Evolutionary conservation across 1,140 invertebrate genomes (phyloP), one percentile per base, ranked within the genome.

Genomic region (Holcopasites calliopsidis): DNA sequence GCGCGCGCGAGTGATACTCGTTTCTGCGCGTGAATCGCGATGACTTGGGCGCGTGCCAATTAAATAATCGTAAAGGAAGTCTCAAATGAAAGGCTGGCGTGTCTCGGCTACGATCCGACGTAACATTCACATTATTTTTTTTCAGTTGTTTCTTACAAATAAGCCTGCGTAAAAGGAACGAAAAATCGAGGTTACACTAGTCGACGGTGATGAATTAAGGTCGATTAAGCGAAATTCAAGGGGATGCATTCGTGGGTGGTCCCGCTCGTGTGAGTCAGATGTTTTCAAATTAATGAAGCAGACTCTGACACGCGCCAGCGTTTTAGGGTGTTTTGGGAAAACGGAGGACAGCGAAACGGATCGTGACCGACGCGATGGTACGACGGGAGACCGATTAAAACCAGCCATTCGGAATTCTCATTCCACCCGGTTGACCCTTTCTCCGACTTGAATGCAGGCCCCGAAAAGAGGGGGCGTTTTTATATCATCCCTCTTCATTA

Each of bases 51-150:
- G 66, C 71, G 71, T 74, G 71, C 61, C 70, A 13, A 49, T 66
- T 74, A 66, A 74, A 74, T 74, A 74, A 74, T 66, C 71, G 61
- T n/a, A n/a, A n/a, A n/a, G n/a, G n/a, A n/a, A n/a, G n/a, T n/a
- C n/a, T n/a, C n/a, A n/a, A n/a, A n/a, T n/a, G 42, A 74, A 57
- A 74, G 71, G 38, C 28, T 47, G n/a, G n/a, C n/a, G n/a, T n/a
- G n/a, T n/a, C n/a, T n/a, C n/a, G n/a, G 35, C 35, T 10, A 38
- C 35, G 35, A 38, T 38, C n/a, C n/a, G n/a, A n/a, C n/a, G n/a
- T n/a, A n/a, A n/a, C n/a, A n/a, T n/a, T n/a, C n/a, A n/a, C n/a
- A n/a, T n/a, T n/a, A n/a, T n/a, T n/a, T n/a, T n/a, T n/a, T n/a
- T n/a, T n/a, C n/a, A n/a, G n/a, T n/a, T n/a, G n/a, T n/a, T n/a